phyloP scores from a whole-genome alignment of 2,888 invertebrate genomes.

The Eupithecia tripunctaria region DNA sequence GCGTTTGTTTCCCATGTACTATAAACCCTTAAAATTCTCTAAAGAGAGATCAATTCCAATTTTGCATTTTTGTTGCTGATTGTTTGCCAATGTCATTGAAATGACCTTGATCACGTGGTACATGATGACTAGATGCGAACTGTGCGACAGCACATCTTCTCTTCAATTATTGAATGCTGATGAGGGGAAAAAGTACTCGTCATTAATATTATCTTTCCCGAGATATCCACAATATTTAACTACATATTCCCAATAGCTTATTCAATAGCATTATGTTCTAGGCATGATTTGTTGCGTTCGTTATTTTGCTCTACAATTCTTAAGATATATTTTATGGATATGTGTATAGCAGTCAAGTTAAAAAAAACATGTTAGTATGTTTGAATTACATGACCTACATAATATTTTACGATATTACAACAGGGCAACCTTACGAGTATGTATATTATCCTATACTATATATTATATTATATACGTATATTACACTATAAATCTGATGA shows the following conservation, averaged over 20 bases:
- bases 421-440: too few relatives aligned
- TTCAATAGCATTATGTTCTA: neutral
- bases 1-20: neutral
- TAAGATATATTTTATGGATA: neutral
- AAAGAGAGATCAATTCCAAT: neutral
- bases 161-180: neutral
- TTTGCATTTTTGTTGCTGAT: neutral
- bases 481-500: neutral
- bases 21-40: neutral
- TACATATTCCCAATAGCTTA: neutral
- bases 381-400: neutral
- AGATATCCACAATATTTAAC: neutral
- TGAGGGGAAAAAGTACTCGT: neutral
- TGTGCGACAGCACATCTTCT: neutral
- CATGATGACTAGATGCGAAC: neutral
- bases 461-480: neutral
- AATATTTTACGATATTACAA: neutral
- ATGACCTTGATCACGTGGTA: neutral
- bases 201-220: neutral
- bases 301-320: neutral
- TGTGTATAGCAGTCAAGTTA: neutral
- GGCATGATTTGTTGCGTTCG: neutral
- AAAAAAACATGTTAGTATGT: neutral
- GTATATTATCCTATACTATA: too few relatives aligned
- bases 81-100: slow-evolving; percentile 1